These are phyloP conservation scores for Argya squamiceps DNA, from an alignment of 2,797 vertebrate species.

Conservation along the genomic window DNA sequence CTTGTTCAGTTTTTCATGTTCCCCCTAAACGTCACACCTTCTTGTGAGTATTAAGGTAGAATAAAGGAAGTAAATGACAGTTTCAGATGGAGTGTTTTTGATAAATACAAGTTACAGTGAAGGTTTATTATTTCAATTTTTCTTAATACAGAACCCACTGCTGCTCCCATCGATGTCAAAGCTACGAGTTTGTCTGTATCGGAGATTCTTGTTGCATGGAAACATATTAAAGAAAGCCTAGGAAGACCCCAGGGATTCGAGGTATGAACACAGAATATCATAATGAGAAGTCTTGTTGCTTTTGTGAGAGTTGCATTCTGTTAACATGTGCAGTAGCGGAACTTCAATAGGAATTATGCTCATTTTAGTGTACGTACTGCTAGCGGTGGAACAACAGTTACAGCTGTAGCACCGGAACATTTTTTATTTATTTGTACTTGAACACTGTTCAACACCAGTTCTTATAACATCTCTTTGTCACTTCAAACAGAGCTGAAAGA, in stretches of 20 bases:
- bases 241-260: constrained; percentile 94
- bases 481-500: constrained; percentile 13
- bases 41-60: constrained; percentile 12
- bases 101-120: constrained; percentile 15
- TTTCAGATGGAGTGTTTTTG: constrained; percentile 4
- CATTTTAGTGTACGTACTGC: neutral
- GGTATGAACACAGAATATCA: constrained; percentile 77
- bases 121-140: constrained; percentile 63
- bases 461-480: neutral
- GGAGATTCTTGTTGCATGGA: constrained; percentile 91
- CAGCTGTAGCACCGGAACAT: neutral
- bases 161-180: constrained; percentile 88
- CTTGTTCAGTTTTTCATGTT: constrained; percentile 38
- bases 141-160: constrained; percentile 88
- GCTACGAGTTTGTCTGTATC: constrained; percentile 89
- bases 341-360: constrained; percentile 4
- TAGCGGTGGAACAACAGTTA: neutral
- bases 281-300: constrained; percentile 40
- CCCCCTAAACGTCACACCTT: neutral
- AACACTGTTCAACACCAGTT: neutral
- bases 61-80: constrained; percentile 25
- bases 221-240: constrained; percentile 87
- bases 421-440: constrained; percentile 38
- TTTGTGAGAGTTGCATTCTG: neutral
- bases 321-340: constrained; percentile 16